Evolutionary conservation across 2,888 invertebrate species (phyloP).

Genomic region (Petrolisthes manimaculis): DNA sequence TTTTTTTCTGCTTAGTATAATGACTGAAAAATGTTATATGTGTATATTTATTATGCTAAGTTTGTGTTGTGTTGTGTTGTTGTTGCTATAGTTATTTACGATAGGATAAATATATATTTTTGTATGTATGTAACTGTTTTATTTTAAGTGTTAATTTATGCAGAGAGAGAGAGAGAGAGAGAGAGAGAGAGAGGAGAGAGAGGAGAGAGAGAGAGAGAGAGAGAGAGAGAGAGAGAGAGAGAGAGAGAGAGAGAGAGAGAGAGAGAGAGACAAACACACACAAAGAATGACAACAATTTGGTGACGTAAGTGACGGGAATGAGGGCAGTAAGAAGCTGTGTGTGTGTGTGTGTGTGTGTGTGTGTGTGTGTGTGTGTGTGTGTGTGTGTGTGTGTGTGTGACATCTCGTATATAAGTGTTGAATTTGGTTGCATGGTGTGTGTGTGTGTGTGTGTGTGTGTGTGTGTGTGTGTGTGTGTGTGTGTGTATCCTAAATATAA

Average conservation of each 20-base stretch:
- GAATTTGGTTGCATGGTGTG: not conserved
- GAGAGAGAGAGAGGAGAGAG: not conserved
- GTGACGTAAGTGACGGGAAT: not conserved
- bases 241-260: conserved; percentile 16
- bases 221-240: conserved; percentile 18
- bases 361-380: conserved; percentile 25
- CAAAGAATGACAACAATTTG: not conserved
- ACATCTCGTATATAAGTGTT: too few species aligned
- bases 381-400: conserved; percentile 18
- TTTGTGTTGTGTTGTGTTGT: too few species aligned
- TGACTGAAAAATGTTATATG: too few species aligned
- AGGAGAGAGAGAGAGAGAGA: not conserved
- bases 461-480: not conserved
- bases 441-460: conserved; percentile 1
- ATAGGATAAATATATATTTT: too few species aligned
- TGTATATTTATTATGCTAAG: too few species aligned
- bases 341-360: conserved; percentile 30
- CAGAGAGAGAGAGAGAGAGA: not conserved
- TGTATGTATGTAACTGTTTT: too few species aligned
- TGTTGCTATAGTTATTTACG: too few species aligned
- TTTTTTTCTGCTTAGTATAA: too few species aligned
- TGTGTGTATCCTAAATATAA: not conserved
- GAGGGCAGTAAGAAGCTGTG: not conserved
- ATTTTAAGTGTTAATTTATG: too few species aligned
- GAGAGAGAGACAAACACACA: too few species aligned